phyloP scores from a whole-genome alignment of 2,113 vertebrate genomes.

The Gymnogyps californianus region DNA sequence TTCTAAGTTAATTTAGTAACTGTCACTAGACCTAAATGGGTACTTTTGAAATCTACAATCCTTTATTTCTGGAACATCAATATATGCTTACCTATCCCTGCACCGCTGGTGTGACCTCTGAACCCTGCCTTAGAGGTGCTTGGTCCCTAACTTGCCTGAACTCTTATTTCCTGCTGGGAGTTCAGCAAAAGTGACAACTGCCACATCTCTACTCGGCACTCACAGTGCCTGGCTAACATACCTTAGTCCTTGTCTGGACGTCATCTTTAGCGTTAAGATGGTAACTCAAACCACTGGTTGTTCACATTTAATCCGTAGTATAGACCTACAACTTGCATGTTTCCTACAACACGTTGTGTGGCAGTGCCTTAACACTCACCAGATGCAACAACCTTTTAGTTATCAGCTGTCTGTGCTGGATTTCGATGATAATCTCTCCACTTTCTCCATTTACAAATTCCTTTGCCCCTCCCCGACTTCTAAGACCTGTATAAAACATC shows the following conservation, averaged over 20 bases:
- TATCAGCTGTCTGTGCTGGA: background rate
- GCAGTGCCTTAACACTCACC: background rate
- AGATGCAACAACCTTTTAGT: background rate
- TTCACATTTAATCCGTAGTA: background rate
- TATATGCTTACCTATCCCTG: background rate
- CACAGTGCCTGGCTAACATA: background rate
- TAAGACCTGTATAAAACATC: background rate
- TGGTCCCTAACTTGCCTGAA: background rate
- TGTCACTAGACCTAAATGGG: background rate
- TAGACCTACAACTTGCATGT: background rate
- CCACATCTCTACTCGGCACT: rapidly evolving
- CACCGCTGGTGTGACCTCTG: background rate
- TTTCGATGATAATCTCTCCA: background rate
- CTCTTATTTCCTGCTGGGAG: background rate
- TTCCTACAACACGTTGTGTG: background rate
- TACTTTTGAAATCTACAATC: background rate
- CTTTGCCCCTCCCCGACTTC: background rate
- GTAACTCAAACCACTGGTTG: background rate
- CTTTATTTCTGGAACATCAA: background rate
- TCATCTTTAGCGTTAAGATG: background rate
- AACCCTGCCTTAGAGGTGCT: background rate
- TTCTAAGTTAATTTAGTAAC: background rate
- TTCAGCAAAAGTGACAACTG: background rate
- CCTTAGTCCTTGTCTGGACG: background rate
- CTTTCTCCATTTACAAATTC: background rate